These are phyloP conservation scores for Andrena dorsata DNA, from an alignment of 2,888 invertebrate species.

Conservation along the genomic window DNA sequence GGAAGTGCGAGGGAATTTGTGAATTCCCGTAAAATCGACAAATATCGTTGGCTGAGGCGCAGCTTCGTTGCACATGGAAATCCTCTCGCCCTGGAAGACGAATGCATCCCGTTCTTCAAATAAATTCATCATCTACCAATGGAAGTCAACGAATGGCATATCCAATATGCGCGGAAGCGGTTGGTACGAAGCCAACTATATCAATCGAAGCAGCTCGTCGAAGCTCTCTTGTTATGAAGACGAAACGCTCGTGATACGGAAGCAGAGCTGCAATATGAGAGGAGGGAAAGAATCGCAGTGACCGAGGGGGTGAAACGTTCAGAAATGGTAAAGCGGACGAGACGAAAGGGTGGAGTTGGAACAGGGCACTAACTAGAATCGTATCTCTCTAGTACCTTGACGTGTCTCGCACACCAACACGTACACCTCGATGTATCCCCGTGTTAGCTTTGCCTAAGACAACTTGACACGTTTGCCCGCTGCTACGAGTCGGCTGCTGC, in stretches of 20 bases:
- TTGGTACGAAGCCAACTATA: constrained; percentile 40
- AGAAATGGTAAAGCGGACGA: not conserved
- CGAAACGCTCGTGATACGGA: constrained; percentile 41
- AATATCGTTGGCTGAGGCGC: constrained; percentile 9
- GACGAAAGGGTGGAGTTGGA: constrained; percentile 56
- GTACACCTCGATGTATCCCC: constrained; percentile 39
- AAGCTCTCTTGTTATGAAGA: constrained; percentile 31
- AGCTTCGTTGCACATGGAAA: constrained; percentile 9
- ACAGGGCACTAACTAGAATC: constrained; percentile 76
- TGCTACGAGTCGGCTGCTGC: constrained; percentile 59
- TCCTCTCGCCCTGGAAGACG: not conserved
- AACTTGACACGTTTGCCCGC: constrained; percentile 80
- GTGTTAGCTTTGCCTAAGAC: constrained; percentile 78
- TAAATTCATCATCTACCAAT: constrained; percentile 50
- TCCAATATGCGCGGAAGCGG: constrained; percentile 35
- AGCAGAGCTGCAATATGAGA: constrained; percentile 5
- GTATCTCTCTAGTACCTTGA: constrained; percentile 70
- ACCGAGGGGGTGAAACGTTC: constrained; percentile 1
- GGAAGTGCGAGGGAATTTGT: not conserved
- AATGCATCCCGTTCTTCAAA: constrained; percentile 21
- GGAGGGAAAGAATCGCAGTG: constrained; percentile 21
- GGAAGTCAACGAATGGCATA: constrained; percentile 30
- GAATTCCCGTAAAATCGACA: constrained; percentile 22
- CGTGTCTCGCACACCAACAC: constrained; percentile 56
- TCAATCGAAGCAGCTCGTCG: constrained; percentile 40